Base-by-base conservation (phyloP, 2,888 invertebrate genomes). In the Amblyteles armatorius region DNA sequence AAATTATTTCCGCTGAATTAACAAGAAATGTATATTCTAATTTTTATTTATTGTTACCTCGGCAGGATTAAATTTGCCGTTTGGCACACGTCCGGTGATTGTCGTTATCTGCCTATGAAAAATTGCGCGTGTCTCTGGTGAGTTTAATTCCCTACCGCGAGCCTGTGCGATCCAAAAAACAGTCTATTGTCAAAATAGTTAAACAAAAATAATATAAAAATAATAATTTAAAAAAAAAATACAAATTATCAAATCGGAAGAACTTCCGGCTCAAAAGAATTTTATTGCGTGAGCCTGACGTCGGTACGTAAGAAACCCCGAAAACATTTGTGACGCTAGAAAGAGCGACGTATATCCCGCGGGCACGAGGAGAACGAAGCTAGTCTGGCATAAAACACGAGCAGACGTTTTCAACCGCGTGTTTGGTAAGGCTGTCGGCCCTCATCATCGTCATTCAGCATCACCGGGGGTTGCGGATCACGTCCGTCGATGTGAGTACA, bases 341-440 rank as follows among this genome's bases (percentile, higher is more conserved):
- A 5, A 73, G 67, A 57, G 65, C 60, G 63, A 65, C 44, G 44
- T 19, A 68, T 44, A 44, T 63, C 63, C 63, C 63, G 63, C 63
- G 33, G 63, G 63, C 44, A 68, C 44, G 71, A 77, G 65, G 73
- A 80, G 55, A 79, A 52, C 72, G 83, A 73, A 86, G 83, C 91
- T 91, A 89, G 88, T 91, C 91, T 91, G 89, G 92, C 92, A 92
- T 92, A 91, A 93, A 93, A 93, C 91, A 86, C 89, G 92, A 93
- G 89, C 91, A 89, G 93, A 93, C 93, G 91, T 93, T 93, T 92
- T 92, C 88, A 93, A 92, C 92, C 90, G 91, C 88, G 85, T 92
- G 92, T 93, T 92, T 93, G 90, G 91, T 88, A 91, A 91, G 90
- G 90, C 92, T 93, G 93, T 93, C 93, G 90, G 91, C 92, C 92